phyloP scores from a whole-genome alignment of 1,140 invertebrate species.

The Euwallacea fornicatus region DNA sequence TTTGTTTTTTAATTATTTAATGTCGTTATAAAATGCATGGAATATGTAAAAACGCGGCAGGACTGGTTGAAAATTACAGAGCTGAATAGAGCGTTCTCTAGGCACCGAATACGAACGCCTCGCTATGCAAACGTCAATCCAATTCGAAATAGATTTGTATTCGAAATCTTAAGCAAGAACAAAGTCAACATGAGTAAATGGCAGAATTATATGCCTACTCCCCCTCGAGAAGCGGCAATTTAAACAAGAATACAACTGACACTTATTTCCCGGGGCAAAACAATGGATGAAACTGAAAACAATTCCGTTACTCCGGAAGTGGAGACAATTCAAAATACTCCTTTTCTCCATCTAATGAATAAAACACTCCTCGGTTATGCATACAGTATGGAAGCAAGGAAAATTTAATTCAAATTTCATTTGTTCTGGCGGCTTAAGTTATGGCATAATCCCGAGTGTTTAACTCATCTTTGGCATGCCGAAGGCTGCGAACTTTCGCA shows the following conservation, averaged over 20 bases:
- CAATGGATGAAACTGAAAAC: conserved; percentile 30
- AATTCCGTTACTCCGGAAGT: conserved; percentile 25
- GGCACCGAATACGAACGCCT: no score
- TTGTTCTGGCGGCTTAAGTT: conserved; percentile 20
- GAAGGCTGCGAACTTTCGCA: conserved; percentile 2
- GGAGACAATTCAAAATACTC: conserved; percentile 16
- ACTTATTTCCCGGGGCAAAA: conserved; percentile 27
- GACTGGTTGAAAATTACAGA: no score
- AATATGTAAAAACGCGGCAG: no score
- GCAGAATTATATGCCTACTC: conserved; percentile 20
- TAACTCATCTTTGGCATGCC: conserved; percentile 20
- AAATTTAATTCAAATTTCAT: conserved; percentile 33
- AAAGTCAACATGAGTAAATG: conserved; percentile 11
- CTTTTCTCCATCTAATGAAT: conserved; percentile 12
- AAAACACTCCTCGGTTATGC: conserved; percentile 21
- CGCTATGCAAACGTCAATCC: neutral
- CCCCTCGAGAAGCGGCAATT: conserved; percentile 18
- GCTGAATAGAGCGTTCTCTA: no score
- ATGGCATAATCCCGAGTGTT: conserved; percentile 10
- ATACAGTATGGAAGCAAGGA: conserved; percentile 23
- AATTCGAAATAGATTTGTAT: neutral
- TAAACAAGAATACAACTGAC: conserved; percentile 31
- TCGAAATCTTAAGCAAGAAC: neutral
- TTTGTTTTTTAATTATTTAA: no score
- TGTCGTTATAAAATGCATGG: no score